A percentile compares a stretch with the other conserved stretches of the same genome.
phyloP scores from a whole-genome alignment of 1,140 invertebrate genomes.

The Ostrea edulis region DNA sequence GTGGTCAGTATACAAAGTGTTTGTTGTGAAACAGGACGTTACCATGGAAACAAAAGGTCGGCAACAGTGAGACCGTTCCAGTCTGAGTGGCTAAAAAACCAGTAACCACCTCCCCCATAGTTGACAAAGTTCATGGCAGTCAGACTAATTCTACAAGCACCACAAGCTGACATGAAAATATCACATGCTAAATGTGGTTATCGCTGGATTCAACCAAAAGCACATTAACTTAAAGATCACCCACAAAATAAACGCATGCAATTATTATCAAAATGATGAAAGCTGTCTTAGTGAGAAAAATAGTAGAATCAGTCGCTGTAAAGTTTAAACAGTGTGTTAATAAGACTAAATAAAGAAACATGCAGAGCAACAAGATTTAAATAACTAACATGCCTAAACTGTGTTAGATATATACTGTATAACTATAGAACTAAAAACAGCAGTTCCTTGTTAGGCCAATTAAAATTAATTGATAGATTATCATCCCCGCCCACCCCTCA shows the following conservation, averaged over 20 bases:
- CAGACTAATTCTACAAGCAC: slow-evolving; percentile 69
- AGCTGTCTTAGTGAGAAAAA: not conserved
- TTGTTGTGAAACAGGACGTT: slow-evolving; percentile 73
- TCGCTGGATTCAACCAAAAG: too few species aligned
- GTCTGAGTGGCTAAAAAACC: slow-evolving; percentile 91
- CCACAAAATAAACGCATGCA: too few species aligned
- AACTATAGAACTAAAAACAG: too few species aligned
- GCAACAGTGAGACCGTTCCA: slow-evolving; percentile 97
- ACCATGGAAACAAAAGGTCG: slow-evolving; percentile 96
- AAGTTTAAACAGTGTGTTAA: too few species aligned
- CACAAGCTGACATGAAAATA: not conserved
- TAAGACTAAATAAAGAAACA: too few species aligned
- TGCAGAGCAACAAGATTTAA: too few species aligned
- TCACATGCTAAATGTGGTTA: not conserved
- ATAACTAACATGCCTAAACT: too few species aligned
- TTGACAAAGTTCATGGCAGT: slow-evolving; percentile 91
- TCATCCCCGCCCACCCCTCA: too few species aligned
- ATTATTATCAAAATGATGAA: not conserved
- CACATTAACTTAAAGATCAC: too few species aligned
- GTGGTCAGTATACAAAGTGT: not conserved
- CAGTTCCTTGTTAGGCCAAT: too few species aligned
- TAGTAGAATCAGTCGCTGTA: not conserved
- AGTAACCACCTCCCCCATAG: slow-evolving; percentile 91
- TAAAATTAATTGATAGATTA: too few species aligned
- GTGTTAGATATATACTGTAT: too few species aligned